Percentiles rank a stretch among this genome's conserved stretches.
These are phyloP conservation scores for Cylas formicarius DNA, from an alignment of 1,140 invertebrate genomes.

Conservation along the genomic window DNA sequence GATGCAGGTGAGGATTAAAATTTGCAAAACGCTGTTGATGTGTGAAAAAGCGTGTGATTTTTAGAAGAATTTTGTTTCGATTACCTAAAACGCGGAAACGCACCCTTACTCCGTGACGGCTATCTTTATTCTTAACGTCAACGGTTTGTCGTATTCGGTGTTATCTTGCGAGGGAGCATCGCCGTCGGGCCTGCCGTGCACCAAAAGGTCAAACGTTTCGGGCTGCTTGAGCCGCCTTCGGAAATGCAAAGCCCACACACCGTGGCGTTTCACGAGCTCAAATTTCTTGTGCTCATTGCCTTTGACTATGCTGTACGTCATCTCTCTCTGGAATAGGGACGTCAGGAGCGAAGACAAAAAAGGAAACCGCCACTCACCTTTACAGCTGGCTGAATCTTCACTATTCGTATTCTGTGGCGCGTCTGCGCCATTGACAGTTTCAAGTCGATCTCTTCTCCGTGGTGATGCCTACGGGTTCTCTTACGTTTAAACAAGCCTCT, in stretches of 20 bases:
- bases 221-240: conserved; percentile 49
- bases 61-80: conserved; percentile 2
- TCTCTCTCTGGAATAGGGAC: conserved; percentile 42
- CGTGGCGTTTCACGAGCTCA: conserved; percentile 55
- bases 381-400: conserved; percentile 58
- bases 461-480: conserved; percentile 40
- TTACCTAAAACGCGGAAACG: too few relatives aligned
- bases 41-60: background rate
- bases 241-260: conserved; percentile 59
- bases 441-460: conserved; percentile 46
- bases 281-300: conserved; percentile 62
- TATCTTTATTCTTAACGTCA: conserved; percentile 48
- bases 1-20: background rate
- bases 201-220: conserved; percentile 50
- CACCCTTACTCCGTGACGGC: conserved; percentile 16
- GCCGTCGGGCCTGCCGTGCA: conserved; percentile 46
- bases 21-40: background rate
- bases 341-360: background rate
- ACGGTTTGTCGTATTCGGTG: conserved; percentile 47
- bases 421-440: conserved; percentile 54
- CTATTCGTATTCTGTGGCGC: conserved; percentile 53
- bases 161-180: conserved; percentile 28
- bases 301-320: conserved; percentile 56
- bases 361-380: conserved; percentile 43
- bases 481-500: conserved; percentile 27